Base-by-base conservation (phyloP, 2,888 invertebrate genomes). In the Habrosyne pyritoides region DNA sequence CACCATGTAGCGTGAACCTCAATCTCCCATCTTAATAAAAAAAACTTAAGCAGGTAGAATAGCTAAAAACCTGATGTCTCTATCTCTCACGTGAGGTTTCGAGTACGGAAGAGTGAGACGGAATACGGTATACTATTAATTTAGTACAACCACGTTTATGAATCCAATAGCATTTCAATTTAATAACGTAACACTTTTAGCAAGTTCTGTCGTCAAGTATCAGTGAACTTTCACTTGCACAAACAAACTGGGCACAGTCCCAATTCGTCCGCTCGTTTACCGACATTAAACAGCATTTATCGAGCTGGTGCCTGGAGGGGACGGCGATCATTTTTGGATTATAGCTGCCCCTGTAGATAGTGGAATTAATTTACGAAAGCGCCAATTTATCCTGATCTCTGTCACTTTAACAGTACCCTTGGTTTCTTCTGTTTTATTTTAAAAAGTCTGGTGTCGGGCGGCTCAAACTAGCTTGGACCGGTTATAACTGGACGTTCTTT, bases 241-340 rank as follows among this genome's bases (percentile, higher is more conserved):
- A 70, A 66, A 59, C 60, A 58, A 61, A 57, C 50, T 59, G 42
- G 42, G 42, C 42, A 42, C 42, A 61, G 55, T 50, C 63, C 69
- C 66, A 63, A 67, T 66, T 67, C 63, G 71, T 65, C 67, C 66
- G 69, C 61, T 63, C 81, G 80, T 86, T 89, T 86, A 83, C 82
- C 70, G 77, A 78, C 83, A 90, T 91, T 90, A 89, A 90, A 90
- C 73, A 84, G 74, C 84, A 81, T 87, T 91, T 90, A 90, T 86
- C 84, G 82, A 69, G 76, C 69, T 56, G 66, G 42, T 42, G 42
- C 42, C 42, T 59, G 69, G 68, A 78, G 83, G 87, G 86, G 85
- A 85, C 84, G 81, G 74, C 86, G 84, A 92, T 91, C 88, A 91
- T 91, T 91, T 90, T 87, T 86, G 90, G 90, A 91, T 91, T 91